Evolutionary conservation across 2,113 vertebrate species (phyloP).

Genomic region (Corydoras sp.): DNA sequence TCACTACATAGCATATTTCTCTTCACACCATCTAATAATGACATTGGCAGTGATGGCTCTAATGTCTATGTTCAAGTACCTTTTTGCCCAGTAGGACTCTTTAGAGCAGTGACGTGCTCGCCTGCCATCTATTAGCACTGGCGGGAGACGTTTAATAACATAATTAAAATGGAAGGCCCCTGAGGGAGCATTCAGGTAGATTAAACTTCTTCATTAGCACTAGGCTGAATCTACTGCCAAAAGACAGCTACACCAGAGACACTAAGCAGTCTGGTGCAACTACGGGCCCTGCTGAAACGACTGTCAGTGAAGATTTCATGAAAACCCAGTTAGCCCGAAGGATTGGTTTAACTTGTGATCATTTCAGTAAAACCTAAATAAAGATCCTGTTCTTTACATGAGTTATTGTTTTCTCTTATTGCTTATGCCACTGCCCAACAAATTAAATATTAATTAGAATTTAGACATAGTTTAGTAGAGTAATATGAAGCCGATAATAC

Average conservation of each 20-base stretch:
- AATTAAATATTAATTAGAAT: too few relatives aligned
- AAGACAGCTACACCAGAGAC: constrained; percentile 10
- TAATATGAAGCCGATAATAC: too few relatives aligned
- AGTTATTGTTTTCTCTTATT: too few relatives aligned
- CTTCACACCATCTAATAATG: constrained; percentile 14
- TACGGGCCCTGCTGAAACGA: constrained; percentile 1
- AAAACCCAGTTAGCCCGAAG: too few relatives aligned
- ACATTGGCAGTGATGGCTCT: constrained; percentile 35
- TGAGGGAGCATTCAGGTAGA: constrained; percentile 43
- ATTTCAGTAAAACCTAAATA: too few relatives aligned
- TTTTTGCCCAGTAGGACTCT: constrained; percentile 29
- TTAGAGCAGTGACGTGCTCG: constrained; percentile 30
- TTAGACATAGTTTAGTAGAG: too few relatives aligned
- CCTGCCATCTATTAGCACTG: constrained; percentile 38
- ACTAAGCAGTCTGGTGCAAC: constrained; percentile 3
- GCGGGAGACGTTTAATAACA: constrained; percentile 43
- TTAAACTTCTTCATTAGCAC: constrained; percentile 48
- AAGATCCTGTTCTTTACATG: too few relatives aligned
- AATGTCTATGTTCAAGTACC: constrained; percentile 34
- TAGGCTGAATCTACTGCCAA: constrained; percentile 29
- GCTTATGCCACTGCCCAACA: too few relatives aligned
- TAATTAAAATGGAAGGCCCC: constrained; percentile 44
- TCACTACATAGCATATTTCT: constrained; percentile 17
- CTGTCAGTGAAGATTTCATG: too few relatives aligned
- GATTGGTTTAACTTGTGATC: too few relatives aligned